These are phyloP conservation scores for Antheraea mylitta DNA, from an alignment of 1,140 invertebrate species.

Conservation along the genomic window DNA sequence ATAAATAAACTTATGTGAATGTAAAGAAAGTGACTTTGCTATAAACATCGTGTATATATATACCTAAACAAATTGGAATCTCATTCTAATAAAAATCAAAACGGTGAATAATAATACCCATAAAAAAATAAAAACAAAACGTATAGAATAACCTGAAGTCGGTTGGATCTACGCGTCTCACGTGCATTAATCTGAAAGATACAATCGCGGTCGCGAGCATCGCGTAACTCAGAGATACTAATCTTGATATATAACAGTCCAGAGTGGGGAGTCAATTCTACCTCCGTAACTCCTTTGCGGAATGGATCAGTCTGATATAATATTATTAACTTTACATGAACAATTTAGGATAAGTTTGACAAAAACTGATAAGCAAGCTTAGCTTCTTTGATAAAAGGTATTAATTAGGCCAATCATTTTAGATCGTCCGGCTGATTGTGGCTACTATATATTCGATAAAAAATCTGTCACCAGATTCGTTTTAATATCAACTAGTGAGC, in stretches of 20 bases:
- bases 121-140: constrained; percentile 35
- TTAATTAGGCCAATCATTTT: too few relatives aligned
- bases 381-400: too few relatives aligned
- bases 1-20: too few relatives aligned
- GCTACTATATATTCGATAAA: too few relatives aligned
- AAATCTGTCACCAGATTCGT: too few relatives aligned
- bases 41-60: not conserved
- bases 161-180: constrained; percentile 41
- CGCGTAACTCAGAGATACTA: constrained; percentile 62
- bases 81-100: constrained; percentile 18
- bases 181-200: constrained; percentile 68
- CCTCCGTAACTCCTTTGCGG: not conserved
- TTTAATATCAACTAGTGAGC: too few relatives aligned
- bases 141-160: constrained; percentile 45
- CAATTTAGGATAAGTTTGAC: too few relatives aligned
- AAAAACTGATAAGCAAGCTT: too few relatives aligned
- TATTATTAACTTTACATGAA: not conserved
- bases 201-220: constrained; percentile 50
- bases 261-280: constrained; percentile 37
- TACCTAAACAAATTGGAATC: not conserved
- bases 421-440: too few relatives aligned
- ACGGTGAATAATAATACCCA: constrained; percentile 40
- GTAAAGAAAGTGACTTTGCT: too few relatives aligned
- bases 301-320: not conserved
- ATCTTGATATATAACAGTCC: constrained; percentile 55